Base-by-base conservation (phyloP, 2,888 invertebrate species). In the Drosophila siamana region DNA sequence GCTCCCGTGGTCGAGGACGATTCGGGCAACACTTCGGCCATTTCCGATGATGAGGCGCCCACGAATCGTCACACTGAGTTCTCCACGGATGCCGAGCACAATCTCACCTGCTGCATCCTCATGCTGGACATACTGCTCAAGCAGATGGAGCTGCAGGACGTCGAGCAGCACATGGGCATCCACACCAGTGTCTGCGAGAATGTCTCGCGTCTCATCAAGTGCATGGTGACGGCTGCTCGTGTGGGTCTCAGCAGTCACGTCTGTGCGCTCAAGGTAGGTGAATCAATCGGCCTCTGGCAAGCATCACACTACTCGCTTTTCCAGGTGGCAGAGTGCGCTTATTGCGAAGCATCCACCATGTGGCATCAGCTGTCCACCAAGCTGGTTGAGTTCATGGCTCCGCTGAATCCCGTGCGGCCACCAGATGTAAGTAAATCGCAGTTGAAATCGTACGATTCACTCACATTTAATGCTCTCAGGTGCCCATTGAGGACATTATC, bases 51-150 rank as follows among this genome's bases (percentile, higher is more conserved):
- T 74, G 94, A 95, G 89, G 94, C 93, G 4, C 94, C 94, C 1
- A 93, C 93, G 11, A 93, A 93, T 16, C 93, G 94, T 47, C 94
- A 94, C 70, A 94, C 94, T 66, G 95, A 95, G 87, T 96, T 95
- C 60, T 95, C 95, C 74, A 94, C 94, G 0, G 95, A 95, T 78
- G 94, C 94, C 13, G 96, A 96, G 86, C 93, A 95, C 55, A 97
- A 98, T 91, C 93, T 98, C n/a, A 97, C 97, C 0, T 98, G 98
- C 90, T 99, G 98, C 91, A 97, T 99, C 76, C 94, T 99, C 38
- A 98, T 99, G 98, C 93, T 99, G 72, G 99, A 99, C 90, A 96
- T 99, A 78, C 93, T 98, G 48, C 93, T 99, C 11, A 98, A 98
- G 93, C 99, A 99, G 95, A 95, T 97, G 94, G 97, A 97, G 90